phyloP scores from a whole-genome alignment of 1,140 invertebrate species.

The Pygmarrhopalites habei region DNA sequence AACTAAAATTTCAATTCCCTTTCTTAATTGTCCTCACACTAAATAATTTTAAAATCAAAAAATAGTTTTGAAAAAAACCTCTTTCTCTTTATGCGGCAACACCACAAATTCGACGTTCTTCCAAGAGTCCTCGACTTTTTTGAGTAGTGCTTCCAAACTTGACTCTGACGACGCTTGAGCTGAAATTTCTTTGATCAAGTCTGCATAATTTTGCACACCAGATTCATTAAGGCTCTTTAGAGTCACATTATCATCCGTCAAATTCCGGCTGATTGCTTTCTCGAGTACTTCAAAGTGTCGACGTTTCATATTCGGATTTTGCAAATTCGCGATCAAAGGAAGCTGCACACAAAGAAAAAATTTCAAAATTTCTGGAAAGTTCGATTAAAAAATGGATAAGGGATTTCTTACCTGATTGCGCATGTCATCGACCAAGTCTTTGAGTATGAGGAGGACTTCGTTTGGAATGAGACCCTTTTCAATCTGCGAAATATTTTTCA shows the following conservation, averaged over 20 bases:
- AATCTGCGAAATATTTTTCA: slow-evolving; percentile 64
- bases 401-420: slow-evolving; percentile 56
- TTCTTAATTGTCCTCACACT: too few relatives aligned
- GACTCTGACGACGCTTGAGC: slow-evolving; percentile 76
- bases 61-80: slow-evolving; percentile 74
- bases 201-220: slow-evolving; percentile 59
- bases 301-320: slow-evolving; percentile 62
- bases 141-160: slow-evolving; percentile 65
- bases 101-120: slow-evolving; percentile 67
- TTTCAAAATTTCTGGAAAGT: slow-evolving; percentile 11
- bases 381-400: background rate
- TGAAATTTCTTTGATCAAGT: slow-evolving; percentile 73
- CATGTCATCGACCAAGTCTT: slow-evolving; percentile 65
- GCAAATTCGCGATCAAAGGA: slow-evolving; percentile 62
- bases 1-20: too few relatives aligned
- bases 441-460: slow-evolving; percentile 63
- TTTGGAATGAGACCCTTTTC: slow-evolving; percentile 69
- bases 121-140: slow-evolving; percentile 71
- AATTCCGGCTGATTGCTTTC: slow-evolving; percentile 58
- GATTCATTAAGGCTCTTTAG: slow-evolving; percentile 60
- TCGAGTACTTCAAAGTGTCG: slow-evolving; percentile 80
- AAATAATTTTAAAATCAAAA: too few relatives aligned
- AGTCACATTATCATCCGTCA: slow-evolving; percentile 56
- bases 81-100: slow-evolving; percentile 65
- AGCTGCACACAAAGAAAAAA: slow-evolving; percentile 48